Conservation (phyloP, 1,140 invertebrate species). For the Cataglyphis hispanica region DNA sequence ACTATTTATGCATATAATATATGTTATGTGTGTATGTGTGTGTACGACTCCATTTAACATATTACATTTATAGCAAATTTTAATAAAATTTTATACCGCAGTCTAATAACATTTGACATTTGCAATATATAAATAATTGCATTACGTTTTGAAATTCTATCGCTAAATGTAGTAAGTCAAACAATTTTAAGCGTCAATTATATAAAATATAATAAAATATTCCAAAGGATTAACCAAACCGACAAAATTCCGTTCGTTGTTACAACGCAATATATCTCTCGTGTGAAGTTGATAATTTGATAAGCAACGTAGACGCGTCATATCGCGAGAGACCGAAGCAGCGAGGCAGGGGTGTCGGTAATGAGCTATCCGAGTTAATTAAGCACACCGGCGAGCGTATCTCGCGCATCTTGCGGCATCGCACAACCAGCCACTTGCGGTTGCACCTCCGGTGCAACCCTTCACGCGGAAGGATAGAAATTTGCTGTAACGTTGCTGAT, state of each 20-base stretch:
- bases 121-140: no score
- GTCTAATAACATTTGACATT: no score
- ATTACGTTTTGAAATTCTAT: no score
- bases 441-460: not conserved
- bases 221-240: constrained; percentile 12
- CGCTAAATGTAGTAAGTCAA: not conserved
- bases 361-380: constrained; percentile 62
- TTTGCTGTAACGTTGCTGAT: constrained; percentile 56
- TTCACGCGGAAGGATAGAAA: constrained; percentile 48
- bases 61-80: not conserved
- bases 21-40: no score
- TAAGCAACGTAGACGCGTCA: constrained; percentile 47
- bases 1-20: not conserved
- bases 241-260: constrained; percentile 7
- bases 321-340: constrained; percentile 44
- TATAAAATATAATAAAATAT: no score
- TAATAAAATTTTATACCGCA: not conserved
- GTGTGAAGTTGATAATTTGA: constrained; percentile 56
- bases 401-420: constrained; percentile 53
- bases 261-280: not conserved
- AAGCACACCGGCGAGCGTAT: constrained; percentile 56
- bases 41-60: not conserved
- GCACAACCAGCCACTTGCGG: constrained; percentile 54
- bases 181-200: not conserved
- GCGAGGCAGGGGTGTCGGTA: constrained; percentile 45